These are phyloP conservation scores for crab-eating macaque (Macaca fascicularis) DNA, from an alignment of 2,113 vertebrate species.

Conservation along the genomic window T2T-MFA8v1.1 NC_088390.1:55413501-55414000, in stretches of 20 bases:
- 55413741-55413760: no score
- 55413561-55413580: background rate
- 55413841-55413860: no score
- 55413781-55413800: no score
- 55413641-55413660: background rate
- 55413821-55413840: no score
- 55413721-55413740: background rate
- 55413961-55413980: background rate
- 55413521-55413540: background rate
- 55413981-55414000: background rate
- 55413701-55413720: background rate
- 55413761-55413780: no score
- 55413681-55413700: slow-evolving; percentile 3
- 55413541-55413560: no score
- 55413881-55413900: no score
- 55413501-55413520: background rate
- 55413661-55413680: background rate
- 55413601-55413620: background rate
- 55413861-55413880: no score
- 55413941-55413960: background rate
- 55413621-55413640: background rate
- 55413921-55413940: background rate
- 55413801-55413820: no score
- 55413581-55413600: background rate
- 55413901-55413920: background rate